phyloP scores from a whole-genome alignment of 1,140 invertebrate genomes.

The Trichomalopsis sarcophagae region DNA sequence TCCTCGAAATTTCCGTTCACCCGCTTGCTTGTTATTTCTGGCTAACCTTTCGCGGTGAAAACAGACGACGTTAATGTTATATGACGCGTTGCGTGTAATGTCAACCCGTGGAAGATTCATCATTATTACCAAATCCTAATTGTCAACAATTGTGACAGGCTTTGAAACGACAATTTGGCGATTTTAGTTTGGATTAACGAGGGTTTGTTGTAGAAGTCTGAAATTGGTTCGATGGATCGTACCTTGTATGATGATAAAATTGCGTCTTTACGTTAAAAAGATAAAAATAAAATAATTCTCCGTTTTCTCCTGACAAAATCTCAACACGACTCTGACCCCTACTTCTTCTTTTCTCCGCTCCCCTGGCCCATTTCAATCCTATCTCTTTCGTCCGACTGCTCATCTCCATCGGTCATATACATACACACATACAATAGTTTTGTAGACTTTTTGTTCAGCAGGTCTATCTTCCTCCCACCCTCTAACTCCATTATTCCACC shows the following conservation, averaged over 20 bases:
- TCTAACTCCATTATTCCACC: conserved; percentile 5
- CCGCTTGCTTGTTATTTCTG: background rate
- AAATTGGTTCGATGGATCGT: too few relatives aligned
- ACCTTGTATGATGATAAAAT: too few relatives aligned
- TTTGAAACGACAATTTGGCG: background rate
- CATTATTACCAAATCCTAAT: conserved; percentile 22
- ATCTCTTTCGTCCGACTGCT: background rate
- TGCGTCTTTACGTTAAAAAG: too few relatives aligned
- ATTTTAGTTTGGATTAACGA: too few relatives aligned
- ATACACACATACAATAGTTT: background rate
- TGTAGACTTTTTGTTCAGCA: background rate
- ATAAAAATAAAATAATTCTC: too few relatives aligned
- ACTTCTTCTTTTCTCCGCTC: background rate
- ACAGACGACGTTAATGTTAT: background rate
- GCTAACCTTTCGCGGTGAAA: background rate
- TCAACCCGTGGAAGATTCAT: background rate
- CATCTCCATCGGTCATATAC: conserved; percentile 1
- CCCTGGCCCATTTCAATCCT: background rate
- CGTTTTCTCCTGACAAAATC: too few relatives aligned
- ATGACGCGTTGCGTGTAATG: background rate
- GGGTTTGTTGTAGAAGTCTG: too few relatives aligned
- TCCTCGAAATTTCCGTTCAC: background rate
- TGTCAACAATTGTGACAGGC: conserved; percentile 25
- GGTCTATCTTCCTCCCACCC: background rate
- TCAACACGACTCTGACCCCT: too few relatives aligned